Evolutionary conservation across 64 coral and sea anemone genomes (phyloP).

Genomic region (Montipora capricornis): DNA sequence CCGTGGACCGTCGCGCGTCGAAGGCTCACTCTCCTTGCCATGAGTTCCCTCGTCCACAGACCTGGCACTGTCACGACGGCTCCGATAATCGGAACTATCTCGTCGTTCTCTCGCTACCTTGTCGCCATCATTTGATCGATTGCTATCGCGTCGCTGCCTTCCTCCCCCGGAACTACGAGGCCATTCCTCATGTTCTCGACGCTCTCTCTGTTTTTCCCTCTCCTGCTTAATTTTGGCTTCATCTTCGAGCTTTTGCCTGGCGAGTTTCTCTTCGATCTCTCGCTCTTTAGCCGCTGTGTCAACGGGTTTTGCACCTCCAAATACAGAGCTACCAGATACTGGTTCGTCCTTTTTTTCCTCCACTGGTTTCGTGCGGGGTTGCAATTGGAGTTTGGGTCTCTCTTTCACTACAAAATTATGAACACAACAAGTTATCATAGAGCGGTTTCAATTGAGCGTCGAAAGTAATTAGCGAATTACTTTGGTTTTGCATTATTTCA

Average conservation of each 20-base stretch:
- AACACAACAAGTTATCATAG: background rate
- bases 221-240: conserved; percentile 75
- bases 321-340: conserved; percentile 74
- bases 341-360: conserved; percentile 53
- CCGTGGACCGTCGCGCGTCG: conserved; percentile 43
- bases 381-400: conserved; percentile 88
- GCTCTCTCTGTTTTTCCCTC: conserved; percentile 73
- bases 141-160: conserved; percentile 33
- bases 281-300: conserved; percentile 93
- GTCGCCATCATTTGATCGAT: conserved; percentile 64
- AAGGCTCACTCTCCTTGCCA: conserved; percentile 20
- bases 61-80: conserved; percentile 79
- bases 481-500: too few species aligned
- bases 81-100: conserved; percentile 54
- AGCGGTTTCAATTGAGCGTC: too few species aligned
- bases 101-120: conserved; percentile 54
- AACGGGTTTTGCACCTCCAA: conserved; percentile 98
- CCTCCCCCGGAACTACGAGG: background rate
- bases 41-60: conserved; percentile 80
- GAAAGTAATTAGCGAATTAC: too few species aligned
- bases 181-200: conserved; percentile 62
- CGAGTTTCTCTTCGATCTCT: conserved; percentile 89
- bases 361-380: conserved; percentile 88
- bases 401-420: conserved; percentile 66
- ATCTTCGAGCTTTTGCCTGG: conserved; percentile 78